A percentile compares a stretch with the other conserved stretches of the same genome.
Conservation (phyloP, 2,113 vertebrate genomes). For the Tychaedon coryphoeus region DNA sequence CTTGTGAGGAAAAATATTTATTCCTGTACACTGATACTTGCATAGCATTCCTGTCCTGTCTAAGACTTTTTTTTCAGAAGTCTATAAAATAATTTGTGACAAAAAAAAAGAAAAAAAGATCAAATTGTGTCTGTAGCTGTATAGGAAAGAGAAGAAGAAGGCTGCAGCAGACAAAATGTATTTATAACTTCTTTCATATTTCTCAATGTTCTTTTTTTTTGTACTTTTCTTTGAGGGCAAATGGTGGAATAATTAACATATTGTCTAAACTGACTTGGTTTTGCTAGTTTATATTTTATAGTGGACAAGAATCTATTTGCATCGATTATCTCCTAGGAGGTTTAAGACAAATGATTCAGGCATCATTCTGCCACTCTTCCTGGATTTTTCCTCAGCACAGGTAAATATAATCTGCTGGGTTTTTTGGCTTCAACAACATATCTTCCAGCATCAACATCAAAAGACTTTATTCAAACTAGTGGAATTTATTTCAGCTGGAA, state of each 20-base stretch:
- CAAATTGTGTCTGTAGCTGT: background rate
- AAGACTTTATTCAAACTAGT: background rate
- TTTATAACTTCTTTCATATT: background rate
- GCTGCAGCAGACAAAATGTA: background rate
- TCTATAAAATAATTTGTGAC: background rate
- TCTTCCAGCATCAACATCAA: background rate
- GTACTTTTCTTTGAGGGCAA: background rate
- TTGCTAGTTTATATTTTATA: background rate
- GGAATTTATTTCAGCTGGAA: background rate
- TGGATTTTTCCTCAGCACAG: background rate
- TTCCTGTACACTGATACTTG: background rate
- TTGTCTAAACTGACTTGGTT: background rate
- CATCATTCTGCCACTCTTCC: background rate
- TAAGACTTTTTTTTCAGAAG: background rate
- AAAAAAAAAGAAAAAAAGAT: background rate
- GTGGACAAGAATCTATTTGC: background rate
- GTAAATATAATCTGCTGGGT: background rate
- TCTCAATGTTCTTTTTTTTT: background rate
- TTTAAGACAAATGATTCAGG: background rate
- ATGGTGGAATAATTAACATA: background rate
- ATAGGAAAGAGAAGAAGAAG: background rate
- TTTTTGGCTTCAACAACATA: background rate
- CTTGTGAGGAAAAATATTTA: background rate
- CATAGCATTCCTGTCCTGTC: background rate
- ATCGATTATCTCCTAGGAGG: background rate